Evolutionary conservation across 2,888 invertebrate genomes (phyloP).

Genomic region (Criorhina ranunculi): DNA sequence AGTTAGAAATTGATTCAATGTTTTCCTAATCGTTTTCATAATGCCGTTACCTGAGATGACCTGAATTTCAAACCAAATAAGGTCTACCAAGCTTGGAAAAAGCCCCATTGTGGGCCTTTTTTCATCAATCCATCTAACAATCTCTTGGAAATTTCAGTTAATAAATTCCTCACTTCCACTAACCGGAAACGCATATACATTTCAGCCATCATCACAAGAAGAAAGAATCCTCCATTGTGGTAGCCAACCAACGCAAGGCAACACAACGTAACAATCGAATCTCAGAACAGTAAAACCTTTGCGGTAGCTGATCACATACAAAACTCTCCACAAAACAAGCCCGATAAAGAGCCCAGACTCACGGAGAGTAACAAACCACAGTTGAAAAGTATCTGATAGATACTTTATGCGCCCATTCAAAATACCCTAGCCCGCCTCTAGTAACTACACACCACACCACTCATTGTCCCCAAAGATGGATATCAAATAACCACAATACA

Average conservation of each 20-base stretch:
- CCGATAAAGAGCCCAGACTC: constrained; percentile 41
- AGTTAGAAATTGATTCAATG: no score
- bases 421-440: constrained; percentile 37
- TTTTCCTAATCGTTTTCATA: no score
- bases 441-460: constrained; percentile 11
- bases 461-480: constrained; percentile 73
- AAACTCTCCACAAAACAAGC: constrained; percentile 57
- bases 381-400: constrained; percentile 68
- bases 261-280: constrained; percentile 46
- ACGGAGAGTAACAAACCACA: constrained; percentile 25
- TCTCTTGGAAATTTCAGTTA: background rate
- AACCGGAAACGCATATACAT: constrained; percentile 62
- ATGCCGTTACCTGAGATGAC: no score
- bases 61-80: no score
- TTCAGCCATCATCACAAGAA: constrained; percentile 47
- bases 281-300: constrained; percentile 44
- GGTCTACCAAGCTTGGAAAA: no score
- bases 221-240: constrained; percentile 33
- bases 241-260: constrained; percentile 2
- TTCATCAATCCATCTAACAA: no score
- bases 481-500: constrained; percentile 76
- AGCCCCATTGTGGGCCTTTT: no score
- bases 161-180: constrained; percentile 26
- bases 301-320: constrained; percentile 73
- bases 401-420: constrained; percentile 74